Conservation (phyloP, 2,888 invertebrate genomes). For the Ectemnius cavifrons region DNA sequence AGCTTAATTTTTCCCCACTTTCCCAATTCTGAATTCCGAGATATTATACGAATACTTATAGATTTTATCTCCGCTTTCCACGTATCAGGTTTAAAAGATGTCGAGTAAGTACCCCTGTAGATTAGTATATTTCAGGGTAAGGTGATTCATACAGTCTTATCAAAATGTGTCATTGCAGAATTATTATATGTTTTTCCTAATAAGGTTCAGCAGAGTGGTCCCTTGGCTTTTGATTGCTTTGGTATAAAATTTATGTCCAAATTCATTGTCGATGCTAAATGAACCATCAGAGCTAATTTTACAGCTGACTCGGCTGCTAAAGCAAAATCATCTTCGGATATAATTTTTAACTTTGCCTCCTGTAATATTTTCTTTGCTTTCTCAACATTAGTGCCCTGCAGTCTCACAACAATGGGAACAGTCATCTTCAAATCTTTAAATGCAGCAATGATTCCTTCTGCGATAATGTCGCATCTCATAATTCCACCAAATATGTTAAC, state of each 20-base stretch:
- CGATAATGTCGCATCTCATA: slow-evolving; percentile 83
- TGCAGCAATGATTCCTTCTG: slow-evolving; percentile 81
- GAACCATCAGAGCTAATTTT: slow-evolving; percentile 55
- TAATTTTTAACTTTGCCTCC: slow-evolving; percentile 60
- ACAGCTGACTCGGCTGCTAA: slow-evolving; percentile 60
- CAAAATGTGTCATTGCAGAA: slow-evolving; percentile 8
- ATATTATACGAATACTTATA: too few species aligned
- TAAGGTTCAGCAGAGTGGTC: slow-evolving; percentile 1
- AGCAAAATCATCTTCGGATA: slow-evolving; percentile 62
- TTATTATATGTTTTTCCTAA: too few species aligned
- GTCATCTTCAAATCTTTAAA: slow-evolving; percentile 79
- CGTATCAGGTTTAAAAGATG: neutral
- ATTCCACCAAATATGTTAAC: slow-evolving; percentile 84
- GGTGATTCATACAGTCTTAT: slow-evolving; percentile 12
- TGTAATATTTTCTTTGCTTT: slow-evolving; percentile 57
- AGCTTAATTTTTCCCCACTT: too few species aligned
- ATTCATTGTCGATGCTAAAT: slow-evolving; percentile 54
- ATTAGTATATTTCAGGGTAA: slow-evolving; percentile 8
- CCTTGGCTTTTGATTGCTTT: slow-evolving; percentile 4
- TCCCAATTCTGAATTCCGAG: too few species aligned
- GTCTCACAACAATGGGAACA: slow-evolving; percentile 80
- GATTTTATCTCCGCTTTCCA: too few species aligned
- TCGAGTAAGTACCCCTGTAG: slow-evolving; percentile 2
- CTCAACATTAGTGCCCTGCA: slow-evolving; percentile 86
- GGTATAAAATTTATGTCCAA: slow-evolving; percentile 53